Evolutionary conservation across 2,797 vertebrate genomes (phyloP).

Genomic region (Diceros bicornis): DNA sequence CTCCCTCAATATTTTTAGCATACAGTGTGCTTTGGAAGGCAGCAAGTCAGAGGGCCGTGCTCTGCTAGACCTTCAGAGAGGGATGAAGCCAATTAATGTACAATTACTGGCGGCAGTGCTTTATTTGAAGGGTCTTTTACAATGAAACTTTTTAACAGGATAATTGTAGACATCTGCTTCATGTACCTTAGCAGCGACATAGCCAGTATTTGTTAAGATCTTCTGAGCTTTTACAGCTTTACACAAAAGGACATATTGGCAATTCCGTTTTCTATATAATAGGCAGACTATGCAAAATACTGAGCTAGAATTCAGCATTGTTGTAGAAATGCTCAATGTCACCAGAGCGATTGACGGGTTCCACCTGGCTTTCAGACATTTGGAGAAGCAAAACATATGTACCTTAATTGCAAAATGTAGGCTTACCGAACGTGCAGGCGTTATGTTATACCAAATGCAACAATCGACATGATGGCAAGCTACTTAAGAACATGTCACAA

Average conservation of each 20-base stretch:
- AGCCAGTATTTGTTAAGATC: constrained; percentile 73
- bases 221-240: constrained; percentile 80
- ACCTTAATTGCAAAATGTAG: constrained; percentile 83
- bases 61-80: constrained; percentile 63
- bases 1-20: constrained; percentile 24
- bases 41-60: not conserved
- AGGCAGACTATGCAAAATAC: constrained; percentile 80
- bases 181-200: constrained; percentile 55
- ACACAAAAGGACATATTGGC: constrained; percentile 75
- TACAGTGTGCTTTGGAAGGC: constrained; percentile 41
- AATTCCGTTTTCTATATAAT: constrained; percentile 83
- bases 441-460: constrained; percentile 84
- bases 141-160: constrained; percentile 76
- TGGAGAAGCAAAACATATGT: constrained; percentile 84
- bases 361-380: constrained; percentile 85
- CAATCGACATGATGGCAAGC: constrained; percentile 76
- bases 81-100: constrained; percentile 71
- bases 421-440: constrained; percentile 83
- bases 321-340: constrained; percentile 82
- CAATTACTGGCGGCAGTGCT: constrained; percentile 52
- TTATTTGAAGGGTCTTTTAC: constrained; percentile 78
- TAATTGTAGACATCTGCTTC: constrained; percentile 82
- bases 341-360: constrained; percentile 84
- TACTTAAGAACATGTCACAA: constrained; percentile 84
- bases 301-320: constrained; percentile 79